Conservation (phyloP, 2,797 vertebrate species). For the Myiotriccus ornatus region DNA sequence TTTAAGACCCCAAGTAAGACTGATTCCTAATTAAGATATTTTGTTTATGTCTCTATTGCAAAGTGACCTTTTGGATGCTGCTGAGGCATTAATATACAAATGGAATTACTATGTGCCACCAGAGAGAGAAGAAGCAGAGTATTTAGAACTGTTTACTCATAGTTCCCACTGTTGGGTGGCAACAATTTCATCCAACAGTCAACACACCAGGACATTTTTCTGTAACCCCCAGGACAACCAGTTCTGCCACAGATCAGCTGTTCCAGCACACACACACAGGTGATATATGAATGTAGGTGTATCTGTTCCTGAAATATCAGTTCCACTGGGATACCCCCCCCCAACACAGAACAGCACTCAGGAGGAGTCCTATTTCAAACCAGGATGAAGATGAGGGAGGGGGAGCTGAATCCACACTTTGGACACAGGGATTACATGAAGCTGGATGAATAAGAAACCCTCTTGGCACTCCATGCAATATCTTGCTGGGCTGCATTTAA, state of each 20-base stretch:
- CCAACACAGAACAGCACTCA: accelerated
- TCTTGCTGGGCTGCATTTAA: not conserved
- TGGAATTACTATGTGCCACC: not conserved
- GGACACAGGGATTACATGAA: not conserved
- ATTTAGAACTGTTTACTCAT: not conserved
- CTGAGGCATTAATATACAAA: not conserved
- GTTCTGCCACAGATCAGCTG: not conserved
- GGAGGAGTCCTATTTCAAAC: not conserved
- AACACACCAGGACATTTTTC: not conserved
- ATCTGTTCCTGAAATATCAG: not conserved
- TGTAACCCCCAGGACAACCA: not conserved
- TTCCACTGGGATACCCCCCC: not conserved
- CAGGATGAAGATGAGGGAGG: accelerated
- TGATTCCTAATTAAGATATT: not conserved
- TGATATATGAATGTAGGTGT: accelerated
- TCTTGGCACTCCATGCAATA: not conserved
- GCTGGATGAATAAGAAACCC: not conserved
- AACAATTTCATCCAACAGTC: not conserved
- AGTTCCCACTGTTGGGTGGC: accelerated
- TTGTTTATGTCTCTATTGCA: not conserved
- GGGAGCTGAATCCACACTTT: accelerated
- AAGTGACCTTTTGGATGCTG: not conserved
- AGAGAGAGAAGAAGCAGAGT: not conserved
- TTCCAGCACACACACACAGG: accelerated
- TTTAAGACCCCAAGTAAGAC: not conserved